phyloP scores from a whole-genome alignment of 2,113 vertebrate genomes.

The Electrona antarctica region DNA sequence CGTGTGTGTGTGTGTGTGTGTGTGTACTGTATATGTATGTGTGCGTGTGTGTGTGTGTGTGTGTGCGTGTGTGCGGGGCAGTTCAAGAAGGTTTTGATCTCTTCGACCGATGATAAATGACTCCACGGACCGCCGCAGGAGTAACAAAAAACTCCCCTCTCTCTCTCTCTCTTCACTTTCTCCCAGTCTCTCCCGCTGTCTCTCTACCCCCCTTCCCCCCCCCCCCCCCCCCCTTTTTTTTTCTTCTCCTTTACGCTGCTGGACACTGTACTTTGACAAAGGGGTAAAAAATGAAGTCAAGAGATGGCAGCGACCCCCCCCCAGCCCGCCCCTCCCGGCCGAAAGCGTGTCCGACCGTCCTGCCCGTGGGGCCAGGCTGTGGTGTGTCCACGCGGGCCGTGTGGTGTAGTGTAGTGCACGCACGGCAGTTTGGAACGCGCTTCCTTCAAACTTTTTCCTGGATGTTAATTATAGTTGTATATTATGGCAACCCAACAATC shows the following conservation, averaged over 20 bases:
- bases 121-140: constrained; percentile 46
- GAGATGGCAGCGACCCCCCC: constrained; percentile 48
- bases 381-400: too few relatives aligned
- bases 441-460: neutral
- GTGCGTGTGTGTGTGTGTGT: neutral
- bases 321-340: neutral
- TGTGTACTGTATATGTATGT: too few relatives aligned
- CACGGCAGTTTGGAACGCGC: neutral
- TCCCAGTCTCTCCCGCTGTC: neutral
- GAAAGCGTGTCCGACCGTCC: constrained; percentile 46
- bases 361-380: constrained; percentile 28
- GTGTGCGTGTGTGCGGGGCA: neutral
- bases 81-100: constrained; percentile 31
- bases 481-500: too few relatives aligned
- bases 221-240: neutral
- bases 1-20: neutral
- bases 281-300: constrained; percentile 68
- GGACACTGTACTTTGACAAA: constrained; percentile 60
- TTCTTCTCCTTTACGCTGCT: constrained; percentile 42
- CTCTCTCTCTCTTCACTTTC: constrained; percentile 21
- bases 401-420: too few relatives aligned
- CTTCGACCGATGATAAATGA: constrained; percentile 47
- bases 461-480: too few relatives aligned
- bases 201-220: constrained; percentile 3
- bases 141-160: constrained; percentile 50